Evolutionary conservation across 2,113 vertebrate species (phyloP).

Genomic region (Chrysochloris asiatica): DNA sequence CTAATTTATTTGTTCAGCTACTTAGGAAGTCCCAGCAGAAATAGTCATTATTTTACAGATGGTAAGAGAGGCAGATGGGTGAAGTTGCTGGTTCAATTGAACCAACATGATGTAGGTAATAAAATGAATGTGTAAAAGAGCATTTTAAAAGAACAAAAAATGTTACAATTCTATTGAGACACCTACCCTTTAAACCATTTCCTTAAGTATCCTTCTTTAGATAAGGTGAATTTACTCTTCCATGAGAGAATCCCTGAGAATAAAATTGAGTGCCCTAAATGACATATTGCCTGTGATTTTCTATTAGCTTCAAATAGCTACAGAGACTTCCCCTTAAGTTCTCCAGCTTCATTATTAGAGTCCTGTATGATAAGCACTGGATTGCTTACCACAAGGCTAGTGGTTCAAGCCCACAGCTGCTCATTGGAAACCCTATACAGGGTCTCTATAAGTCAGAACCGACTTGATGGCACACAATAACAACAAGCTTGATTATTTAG

Average conservation of each 20-base stretch:
- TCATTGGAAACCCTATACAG: no score
- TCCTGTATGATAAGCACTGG: no score
- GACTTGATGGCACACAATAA: no score
- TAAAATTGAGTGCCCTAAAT: neutral
- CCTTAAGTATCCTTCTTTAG: neutral
- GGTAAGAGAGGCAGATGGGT: neutral
- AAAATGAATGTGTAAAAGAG: neutral
- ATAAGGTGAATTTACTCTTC: neutral
- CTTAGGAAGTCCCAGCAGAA: neutral
- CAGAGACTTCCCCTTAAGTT: neutral
- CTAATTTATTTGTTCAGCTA: conserved; percentile 3
- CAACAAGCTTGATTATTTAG: no score
- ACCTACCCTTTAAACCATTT: neutral
- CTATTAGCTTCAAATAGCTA: neutral
- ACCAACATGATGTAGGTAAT: neutral
- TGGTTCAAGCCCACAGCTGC: no score
- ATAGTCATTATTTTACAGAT: neutral
- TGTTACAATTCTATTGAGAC: conserved; percentile 17
- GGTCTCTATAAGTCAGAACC: no score
- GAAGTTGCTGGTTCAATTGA: neutral
- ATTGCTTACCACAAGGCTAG: no score
- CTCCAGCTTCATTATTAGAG: neutral
- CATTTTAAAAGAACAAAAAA: neutral
- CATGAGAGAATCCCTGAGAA: neutral
- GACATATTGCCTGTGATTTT: neutral